Base-by-base conservation (phyloP, 2,113 vertebrate species). In the Menidia beryllina region DNA sequence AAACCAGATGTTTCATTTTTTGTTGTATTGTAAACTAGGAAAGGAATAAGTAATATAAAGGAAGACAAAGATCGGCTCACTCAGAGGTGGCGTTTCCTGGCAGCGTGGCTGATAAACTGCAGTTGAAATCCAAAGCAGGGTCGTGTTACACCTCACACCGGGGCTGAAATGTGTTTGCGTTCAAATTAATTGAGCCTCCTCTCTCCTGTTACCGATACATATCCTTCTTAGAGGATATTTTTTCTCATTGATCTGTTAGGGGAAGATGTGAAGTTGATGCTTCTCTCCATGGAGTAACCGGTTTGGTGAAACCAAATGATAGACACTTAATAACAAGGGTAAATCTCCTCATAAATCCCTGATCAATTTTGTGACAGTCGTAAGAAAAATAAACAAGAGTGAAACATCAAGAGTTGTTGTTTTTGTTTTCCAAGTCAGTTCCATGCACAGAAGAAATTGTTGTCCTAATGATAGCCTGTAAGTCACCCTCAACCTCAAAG, bases 201-300 rank as follows among this genome's bases (percentile, higher is more conserved):
- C 83, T 83, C 89, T 91, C 82, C 86, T 70, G 85, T 90, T 86
- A 86, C 82, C n/a, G 91, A 93, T 80, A 91, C 38, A 15, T 54
- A 91, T 90, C 87, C 88, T 75, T 64, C 77, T 81, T 19, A 34
- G 69, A 81, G 59, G 54, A 79, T 70, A 76, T 86, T 79, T 56
- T 41, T 63, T 64, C 50, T 53, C 85, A 92, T 93, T 91, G 91
- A 93, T 93, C 89, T 89, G 86, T 92, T 91, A 84, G 88, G 61
- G 81, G 62, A 38, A 67, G 68, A 60, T 45, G 63, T 61, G 62
- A 80, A 48, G 64, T 58, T 47, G 53, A 72, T 30, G 77, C 52
- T 52, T 51, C 65, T 83, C 88, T 92, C 86, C 45, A 52, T 3
- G 73, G 91, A 54, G 62, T 67, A 24, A 60, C 66, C 4, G 7